Conservation (phyloP, 2,113 vertebrate species). For the Rynchops niger region DNA sequence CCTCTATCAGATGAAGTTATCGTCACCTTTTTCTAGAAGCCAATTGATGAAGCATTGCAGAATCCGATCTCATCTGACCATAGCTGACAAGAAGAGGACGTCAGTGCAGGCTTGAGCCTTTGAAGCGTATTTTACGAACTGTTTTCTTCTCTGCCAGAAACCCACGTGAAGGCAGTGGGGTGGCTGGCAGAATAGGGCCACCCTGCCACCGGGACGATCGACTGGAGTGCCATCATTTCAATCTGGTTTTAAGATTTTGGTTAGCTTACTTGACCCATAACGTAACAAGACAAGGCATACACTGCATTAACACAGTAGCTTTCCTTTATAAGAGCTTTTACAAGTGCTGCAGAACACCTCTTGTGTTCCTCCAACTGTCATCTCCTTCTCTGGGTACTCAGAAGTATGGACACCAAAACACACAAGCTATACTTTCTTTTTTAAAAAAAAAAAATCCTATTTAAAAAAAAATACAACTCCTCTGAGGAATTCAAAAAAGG, state of each 20-base stretch:
- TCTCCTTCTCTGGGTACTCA: accelerated
- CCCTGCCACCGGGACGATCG: accelerated
- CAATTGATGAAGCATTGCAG: neutral
- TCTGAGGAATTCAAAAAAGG: neutral
- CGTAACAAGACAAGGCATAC: neutral
- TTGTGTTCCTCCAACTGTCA: neutral
- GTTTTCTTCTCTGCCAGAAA: neutral
- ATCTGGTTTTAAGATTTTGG: neutral
- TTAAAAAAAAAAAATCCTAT: neutral
- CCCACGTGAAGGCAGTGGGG: neutral
- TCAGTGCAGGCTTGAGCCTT: neutral
- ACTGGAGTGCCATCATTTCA: neutral
- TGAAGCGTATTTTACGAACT: neutral
- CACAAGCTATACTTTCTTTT: neutral
- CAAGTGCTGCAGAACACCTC: neutral
- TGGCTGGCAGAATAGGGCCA: neutral
- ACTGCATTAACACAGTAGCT: neutral
- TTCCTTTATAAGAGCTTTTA: neutral
- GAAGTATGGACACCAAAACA: neutral
- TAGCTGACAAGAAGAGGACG: neutral
- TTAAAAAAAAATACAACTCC: neutral
- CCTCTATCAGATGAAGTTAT: neutral
- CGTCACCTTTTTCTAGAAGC: neutral
- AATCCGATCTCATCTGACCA: neutral
- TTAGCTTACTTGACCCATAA: neutral